Conservation (phyloP, 2,888 invertebrate species). For the Andrena praecox region DNA sequence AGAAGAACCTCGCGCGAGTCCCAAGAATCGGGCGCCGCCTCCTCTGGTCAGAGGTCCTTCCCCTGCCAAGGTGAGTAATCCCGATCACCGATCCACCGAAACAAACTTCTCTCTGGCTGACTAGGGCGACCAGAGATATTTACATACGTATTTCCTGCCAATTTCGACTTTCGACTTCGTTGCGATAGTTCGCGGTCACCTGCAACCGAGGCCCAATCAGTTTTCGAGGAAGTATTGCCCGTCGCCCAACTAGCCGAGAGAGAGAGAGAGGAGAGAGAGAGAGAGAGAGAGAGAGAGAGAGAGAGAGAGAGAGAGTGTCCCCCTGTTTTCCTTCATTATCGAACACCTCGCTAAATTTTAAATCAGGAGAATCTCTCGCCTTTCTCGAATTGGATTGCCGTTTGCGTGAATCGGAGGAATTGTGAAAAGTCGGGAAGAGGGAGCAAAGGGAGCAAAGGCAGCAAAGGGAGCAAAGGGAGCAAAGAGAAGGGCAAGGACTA, state of each 20-base stretch:
- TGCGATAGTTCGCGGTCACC: conserved; percentile 47
- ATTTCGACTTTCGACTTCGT: conserved; percentile 62
- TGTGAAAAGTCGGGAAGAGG: too few species aligned
- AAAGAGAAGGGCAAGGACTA: neutral
- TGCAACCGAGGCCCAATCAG: conserved; percentile 34
- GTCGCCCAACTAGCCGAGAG: too few species aligned
- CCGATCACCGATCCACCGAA: neutral
- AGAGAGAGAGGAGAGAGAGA: too few species aligned
- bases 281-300: too few species aligned
- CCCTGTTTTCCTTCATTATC: neutral
- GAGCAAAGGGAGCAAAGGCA: neutral
- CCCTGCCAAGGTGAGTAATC: conserved; percentile 80
- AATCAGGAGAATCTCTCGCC: too few species aligned
- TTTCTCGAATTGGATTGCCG: too few species aligned
- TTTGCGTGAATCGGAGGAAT: too few species aligned
- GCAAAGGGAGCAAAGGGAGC: neutral
- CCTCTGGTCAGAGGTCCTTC: conserved; percentile 84
- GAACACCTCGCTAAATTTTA: too few species aligned
- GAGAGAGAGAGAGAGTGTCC: too few species aligned
- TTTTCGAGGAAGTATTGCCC: conserved; percentile 22
- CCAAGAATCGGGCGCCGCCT: conserved; percentile 85
- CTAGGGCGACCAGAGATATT: conserved; percentile 34
- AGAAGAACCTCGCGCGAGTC: conserved; percentile 85
- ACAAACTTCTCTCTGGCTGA: neutral
- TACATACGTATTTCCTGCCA: conserved; percentile 52